Conservation (phyloP, 1,140 invertebrate genomes). For the Diabrotica virgifera region DNA sequence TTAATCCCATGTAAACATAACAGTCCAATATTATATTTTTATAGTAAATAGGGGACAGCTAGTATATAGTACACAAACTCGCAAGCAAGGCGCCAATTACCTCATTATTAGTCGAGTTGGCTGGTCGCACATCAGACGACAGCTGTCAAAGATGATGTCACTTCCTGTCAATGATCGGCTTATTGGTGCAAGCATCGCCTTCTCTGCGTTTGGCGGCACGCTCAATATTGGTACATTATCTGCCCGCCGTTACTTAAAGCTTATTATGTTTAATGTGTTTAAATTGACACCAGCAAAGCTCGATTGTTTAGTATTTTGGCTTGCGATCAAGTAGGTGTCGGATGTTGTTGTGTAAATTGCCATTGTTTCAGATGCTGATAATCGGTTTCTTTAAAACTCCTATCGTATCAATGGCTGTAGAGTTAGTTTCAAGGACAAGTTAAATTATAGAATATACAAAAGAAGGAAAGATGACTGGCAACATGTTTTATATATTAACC, state of each 20-base stretch:
- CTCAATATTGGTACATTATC: slow-evolving; percentile 29
- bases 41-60: too few relatives aligned
- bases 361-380: too few relatives aligned
- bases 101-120: slow-evolving; percentile 12
- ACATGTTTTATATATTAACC: too few relatives aligned
- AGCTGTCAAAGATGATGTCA: slow-evolving; percentile 41
- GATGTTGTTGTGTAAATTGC: not conserved
- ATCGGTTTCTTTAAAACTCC: too few relatives aligned
- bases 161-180: slow-evolving; percentile 39
- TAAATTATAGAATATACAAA: too few relatives aligned
- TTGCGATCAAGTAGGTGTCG: not conserved
- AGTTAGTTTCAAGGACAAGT: too few relatives aligned
- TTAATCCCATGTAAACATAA: too few relatives aligned
- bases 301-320: not conserved
- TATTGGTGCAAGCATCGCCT: slow-evolving; percentile 29
- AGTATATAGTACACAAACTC: not conserved
- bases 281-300: not conserved
- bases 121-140: slow-evolving; percentile 25
- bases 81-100: not conserved
- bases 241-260: slow-evolving; percentile 23
- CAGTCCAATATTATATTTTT: too few relatives aligned
- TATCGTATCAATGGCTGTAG: too few relatives aligned
- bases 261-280: slow-evolving; percentile 28
- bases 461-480: too few relatives aligned
- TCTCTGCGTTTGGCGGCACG: slow-evolving; percentile 17